These are phyloP conservation scores for Onychostoma macrolepis DNA, from an alignment of 2,113 vertebrate species.

Conservation along the genomic window DNA sequence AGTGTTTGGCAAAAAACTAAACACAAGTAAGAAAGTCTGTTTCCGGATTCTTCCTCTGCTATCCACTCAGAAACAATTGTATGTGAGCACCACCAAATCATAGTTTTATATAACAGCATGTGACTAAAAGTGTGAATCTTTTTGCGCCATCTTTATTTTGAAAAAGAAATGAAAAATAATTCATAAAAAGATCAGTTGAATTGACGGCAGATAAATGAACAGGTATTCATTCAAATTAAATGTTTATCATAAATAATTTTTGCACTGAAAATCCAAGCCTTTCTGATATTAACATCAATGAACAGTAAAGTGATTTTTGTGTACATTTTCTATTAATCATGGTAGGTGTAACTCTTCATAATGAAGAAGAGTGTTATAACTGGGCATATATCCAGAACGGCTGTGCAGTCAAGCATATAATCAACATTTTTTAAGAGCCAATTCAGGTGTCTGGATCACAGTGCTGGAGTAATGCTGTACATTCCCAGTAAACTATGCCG, in stretches of 20 bases:
- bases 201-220: not conserved
- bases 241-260: not conserved
- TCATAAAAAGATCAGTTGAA: too few species aligned
- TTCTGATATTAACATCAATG: not conserved
- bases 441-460: conserved; percentile 7
- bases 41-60: not conserved
- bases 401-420: conserved; percentile 15
- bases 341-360: not conserved
- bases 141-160: not conserved
- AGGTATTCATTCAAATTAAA: not conserved
- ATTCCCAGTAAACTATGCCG: not conserved
- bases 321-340: conserved; percentile 16
- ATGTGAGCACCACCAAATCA: not conserved
- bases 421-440: conserved; percentile 11
- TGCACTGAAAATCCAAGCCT: not conserved
- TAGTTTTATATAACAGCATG: not conserved
- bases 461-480: not conserved
- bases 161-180: too few species aligned
- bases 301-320: not conserved
- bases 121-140: not conserved
- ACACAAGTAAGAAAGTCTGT: not conserved
- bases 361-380: not conserved
- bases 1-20: not conserved
- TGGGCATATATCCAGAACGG: not conserved
- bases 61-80: not conserved